Conservation (phyloP, 2,113 vertebrate genomes). For the Saccopteryx bilineata region DNA sequence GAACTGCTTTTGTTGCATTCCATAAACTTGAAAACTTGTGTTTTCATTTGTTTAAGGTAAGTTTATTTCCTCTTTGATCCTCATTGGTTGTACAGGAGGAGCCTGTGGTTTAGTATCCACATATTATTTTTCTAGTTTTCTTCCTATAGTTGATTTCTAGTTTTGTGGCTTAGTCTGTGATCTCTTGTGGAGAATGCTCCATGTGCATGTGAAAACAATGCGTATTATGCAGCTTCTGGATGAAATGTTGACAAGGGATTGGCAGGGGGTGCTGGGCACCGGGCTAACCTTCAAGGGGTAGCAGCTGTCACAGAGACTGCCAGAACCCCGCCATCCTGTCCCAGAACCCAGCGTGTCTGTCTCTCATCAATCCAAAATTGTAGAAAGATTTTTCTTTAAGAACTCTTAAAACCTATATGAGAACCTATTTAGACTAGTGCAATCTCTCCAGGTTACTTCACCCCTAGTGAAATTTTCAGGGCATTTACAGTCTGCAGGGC, state of each 20-base stretch:
- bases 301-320: neutral
- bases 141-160: neutral
- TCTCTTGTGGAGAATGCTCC: neutral
- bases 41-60: neutral
- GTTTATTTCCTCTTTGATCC: neutral
- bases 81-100: neutral
- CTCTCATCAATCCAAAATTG: too few relatives aligned
- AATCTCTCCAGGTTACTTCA: neutral
- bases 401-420: neutral
- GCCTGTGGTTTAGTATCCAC: neutral
- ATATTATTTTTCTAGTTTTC: neutral
- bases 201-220: neutral
- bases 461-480: neutral
- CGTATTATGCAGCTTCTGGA: neutral
- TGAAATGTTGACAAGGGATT: neutral
- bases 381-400: neutral
- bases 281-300: neutral
- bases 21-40: neutral
- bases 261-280: rapidly evolving
- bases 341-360: too few relatives aligned
- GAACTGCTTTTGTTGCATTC: neutral
- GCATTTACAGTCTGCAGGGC: too few relatives aligned
- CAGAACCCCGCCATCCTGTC: neutral
- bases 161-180: neutral
- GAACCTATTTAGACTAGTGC: neutral